Evolutionary conservation across 64 coral and sea anemone genomes (phyloP).

Genomic region (Hydrozoanthus tunicans): DNA sequence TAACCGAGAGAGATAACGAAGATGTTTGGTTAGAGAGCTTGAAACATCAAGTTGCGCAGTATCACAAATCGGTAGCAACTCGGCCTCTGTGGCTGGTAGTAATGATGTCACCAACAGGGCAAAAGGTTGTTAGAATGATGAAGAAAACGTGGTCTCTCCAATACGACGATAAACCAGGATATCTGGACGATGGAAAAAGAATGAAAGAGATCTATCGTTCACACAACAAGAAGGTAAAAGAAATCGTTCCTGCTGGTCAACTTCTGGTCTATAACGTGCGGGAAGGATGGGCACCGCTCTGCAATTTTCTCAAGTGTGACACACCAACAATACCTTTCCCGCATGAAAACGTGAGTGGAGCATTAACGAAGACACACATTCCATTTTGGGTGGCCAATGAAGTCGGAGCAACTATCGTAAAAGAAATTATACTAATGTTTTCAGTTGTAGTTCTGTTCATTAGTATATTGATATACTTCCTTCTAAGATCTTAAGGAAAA

Average conservation of each 20-base stretch:
- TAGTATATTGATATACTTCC: conserved; percentile 13
- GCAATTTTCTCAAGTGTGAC: not conserved
- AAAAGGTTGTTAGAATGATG: not conserved
- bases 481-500: too few relatives aligned
- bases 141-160: not conserved
- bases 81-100: too few relatives aligned
- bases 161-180: not conserved
- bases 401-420: conserved; percentile 23
- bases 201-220: not conserved
- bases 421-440: conserved; percentile 10
- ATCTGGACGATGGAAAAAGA: not conserved
- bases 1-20: not conserved
- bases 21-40: not conserved
- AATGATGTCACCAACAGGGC: not conserved
- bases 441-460: conserved; percentile 23
- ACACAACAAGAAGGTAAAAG: not conserved
- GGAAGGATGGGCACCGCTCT: not conserved
- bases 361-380: not conserved
- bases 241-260: not conserved
- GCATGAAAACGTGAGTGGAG: not conserved
- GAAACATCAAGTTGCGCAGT: not conserved
- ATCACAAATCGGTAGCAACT: not conserved
- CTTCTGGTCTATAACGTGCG: not conserved
- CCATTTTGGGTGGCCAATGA: not conserved
- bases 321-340: not conserved